These are phyloP conservation scores for human DNA, from an alignment of 2,113 vertebrate species.

Conservation along the genomic window GRCh38 chr9:22269501-22270000, in stretches of 20 bases:
- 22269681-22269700: neutral
- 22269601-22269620: neutral
- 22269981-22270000: neutral
- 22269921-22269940: neutral
- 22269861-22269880: neutral
- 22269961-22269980: neutral
- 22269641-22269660: neutral
- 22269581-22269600: neutral
- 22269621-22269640: neutral
- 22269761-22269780: neutral
- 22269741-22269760: neutral
- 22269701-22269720: neutral
- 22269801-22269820: neutral
- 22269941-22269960: neutral
- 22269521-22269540: neutral
- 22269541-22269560: neutral
- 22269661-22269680: neutral
- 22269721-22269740: neutral
- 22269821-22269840: neutral
- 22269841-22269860: neutral
- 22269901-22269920: neutral
- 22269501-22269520: neutral
- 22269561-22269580: neutral
- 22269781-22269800: neutral
- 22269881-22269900: neutral